Percentiles rank a stretch among this genome's conserved stretches.
Conservation (phyloP, 2,797 vertebrate species). For the Martes flavigula region DNA sequence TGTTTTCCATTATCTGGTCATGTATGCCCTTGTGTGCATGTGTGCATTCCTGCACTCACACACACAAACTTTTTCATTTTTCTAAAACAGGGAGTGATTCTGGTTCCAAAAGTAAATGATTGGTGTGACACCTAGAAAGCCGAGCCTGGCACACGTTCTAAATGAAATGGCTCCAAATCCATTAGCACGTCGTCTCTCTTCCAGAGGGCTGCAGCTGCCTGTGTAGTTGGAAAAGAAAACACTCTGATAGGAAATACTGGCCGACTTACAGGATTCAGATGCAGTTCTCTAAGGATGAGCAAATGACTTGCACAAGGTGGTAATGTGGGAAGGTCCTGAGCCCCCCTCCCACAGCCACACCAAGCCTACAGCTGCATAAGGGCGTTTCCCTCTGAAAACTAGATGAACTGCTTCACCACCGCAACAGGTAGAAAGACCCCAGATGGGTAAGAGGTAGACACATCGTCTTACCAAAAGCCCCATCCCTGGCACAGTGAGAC, state of each 20-base stretch:
- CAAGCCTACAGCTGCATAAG: not conserved
- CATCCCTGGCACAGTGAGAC: not conserved
- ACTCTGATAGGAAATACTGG: constrained; percentile 73
- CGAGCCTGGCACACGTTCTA: constrained; percentile 37
- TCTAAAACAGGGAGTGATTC: not conserved
- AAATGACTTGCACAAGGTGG: not conserved
- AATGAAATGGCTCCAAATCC: constrained; percentile 67
- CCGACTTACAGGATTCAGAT: not conserved
- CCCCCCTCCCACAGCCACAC: not conserved
- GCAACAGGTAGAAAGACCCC: not conserved
- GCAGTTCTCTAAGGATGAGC: constrained; percentile 16
- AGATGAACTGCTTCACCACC: not conserved
- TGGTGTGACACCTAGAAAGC: constrained; percentile 74
- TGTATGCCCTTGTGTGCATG: not conserved
- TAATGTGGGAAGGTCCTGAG: not conserved
- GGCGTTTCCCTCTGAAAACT: not conserved
- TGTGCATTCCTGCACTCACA: not conserved
- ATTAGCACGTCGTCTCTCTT: constrained; percentile 74
- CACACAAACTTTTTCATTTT: constrained; percentile 43
- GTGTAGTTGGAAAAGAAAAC: constrained; percentile 69
- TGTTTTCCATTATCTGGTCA: constrained; percentile 82
- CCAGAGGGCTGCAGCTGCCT: constrained; percentile 30
- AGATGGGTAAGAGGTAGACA: not conserved
- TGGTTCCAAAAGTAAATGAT: constrained; percentile 66
- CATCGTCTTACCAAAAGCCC: not conserved